Base-by-base conservation (phyloP, 1,140 invertebrate genomes). In the Pogonomyrmex barbatus region DNA sequence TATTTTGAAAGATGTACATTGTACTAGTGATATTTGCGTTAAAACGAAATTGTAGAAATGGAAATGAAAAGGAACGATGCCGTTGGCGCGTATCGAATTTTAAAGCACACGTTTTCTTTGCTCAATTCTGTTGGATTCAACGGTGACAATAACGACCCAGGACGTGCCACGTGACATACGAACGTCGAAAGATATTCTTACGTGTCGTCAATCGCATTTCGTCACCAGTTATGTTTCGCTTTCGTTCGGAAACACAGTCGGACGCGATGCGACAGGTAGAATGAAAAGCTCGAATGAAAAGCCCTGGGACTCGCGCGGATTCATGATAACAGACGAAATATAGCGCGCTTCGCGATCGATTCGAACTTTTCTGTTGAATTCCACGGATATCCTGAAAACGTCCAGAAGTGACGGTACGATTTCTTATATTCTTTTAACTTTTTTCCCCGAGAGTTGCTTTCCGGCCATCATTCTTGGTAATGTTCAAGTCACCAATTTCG, bases 231-330 rank as follows among this genome's bases (percentile, higher is more conserved):
- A 73, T 33, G 76, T 45, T 24, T 24, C 24, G 50, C 71, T 58
- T 36, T 42, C 47, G 33, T 87, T 60, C 65, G 67, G 10, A 42
- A 62, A 54, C 24, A 62, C 68, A 58, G 12, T 9, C 36, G 36
- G 65, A 71, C 52, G 65, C 71, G 63, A 83, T 75, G 87, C 87
- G 89, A 91, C 84, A 90, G 90, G 75, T 87, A 87, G 78, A 90
- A 88, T 76, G 78, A 50, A 82, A 58, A 82, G 67, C 52, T 58
- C 86, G 73, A 84, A 81, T 70, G 83, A 87, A 88, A 89, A 87
- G 77, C 36, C 1, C 56, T 5, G 85, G 50, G 63, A 75, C n/a
- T 60, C 47, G 56, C n/a, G n/a, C 14, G 30, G 33, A 68, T 79
- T 70, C 56, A 14, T 12, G 56, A 36, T 56, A 36, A 24, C 60